Conservation (phyloP, 2,797 vertebrate genomes). For the Leuciscus waleckii region DNA sequence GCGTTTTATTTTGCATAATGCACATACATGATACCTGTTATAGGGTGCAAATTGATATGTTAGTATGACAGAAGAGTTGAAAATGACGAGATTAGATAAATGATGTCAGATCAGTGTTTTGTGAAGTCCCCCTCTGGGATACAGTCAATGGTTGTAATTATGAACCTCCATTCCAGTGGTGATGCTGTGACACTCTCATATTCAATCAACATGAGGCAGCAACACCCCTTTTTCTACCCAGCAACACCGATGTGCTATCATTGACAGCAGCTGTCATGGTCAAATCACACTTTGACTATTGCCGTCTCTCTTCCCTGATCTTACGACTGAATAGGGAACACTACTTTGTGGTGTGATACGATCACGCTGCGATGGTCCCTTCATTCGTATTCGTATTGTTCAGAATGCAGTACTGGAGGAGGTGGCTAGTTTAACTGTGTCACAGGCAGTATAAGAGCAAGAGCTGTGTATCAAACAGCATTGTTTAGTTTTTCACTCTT, state of each 20-base stretch:
- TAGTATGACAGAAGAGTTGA: background rate
- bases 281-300: conserved; percentile 58
- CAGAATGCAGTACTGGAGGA: conserved; percentile 32
- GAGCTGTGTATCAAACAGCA: background rate
- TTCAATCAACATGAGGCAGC: conserved; percentile 63
- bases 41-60: background rate
- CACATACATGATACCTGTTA: background rate
- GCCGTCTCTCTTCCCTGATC: conserved; percentile 47
- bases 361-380: conserved; percentile 3
- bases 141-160: conserved; percentile 45
- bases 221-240: conserved; percentile 64
- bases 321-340: conserved; percentile 9
- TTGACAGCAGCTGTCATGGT: conserved; percentile 65
- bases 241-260: conserved; percentile 61
- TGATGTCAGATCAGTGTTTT: conserved; percentile 48
- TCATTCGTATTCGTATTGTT: conserved; percentile 11
- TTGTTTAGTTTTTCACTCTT: conserved; percentile 9
- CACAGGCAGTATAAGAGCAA: conserved; percentile 4
- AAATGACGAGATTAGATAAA: conserved; percentile 27
- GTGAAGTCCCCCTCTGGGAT: conserved; percentile 43
- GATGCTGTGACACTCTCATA: conserved; percentile 59
- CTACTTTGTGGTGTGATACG: background rate
- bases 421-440: conserved; percentile 35
- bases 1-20: background rate
- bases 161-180: conserved; percentile 50